Base-by-base conservation (phyloP, 2,888 invertebrate species). In the Microchrysa polita region DNA sequence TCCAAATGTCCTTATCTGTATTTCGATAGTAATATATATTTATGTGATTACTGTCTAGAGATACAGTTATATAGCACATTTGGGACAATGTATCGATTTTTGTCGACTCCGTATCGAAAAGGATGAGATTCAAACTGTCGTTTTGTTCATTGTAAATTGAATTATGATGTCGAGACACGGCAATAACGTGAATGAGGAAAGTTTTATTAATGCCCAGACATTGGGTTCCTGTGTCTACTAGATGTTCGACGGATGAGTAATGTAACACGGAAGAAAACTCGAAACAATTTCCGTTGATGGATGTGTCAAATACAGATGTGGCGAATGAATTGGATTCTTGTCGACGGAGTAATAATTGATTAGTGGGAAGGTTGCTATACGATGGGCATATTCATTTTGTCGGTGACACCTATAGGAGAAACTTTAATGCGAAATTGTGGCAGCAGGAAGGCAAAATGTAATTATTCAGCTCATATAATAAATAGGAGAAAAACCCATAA, bases 141-240 rank as follows among this genome's bases (percentile, higher is more conserved):
- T 59, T n/a, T n/a, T 59, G 27, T 59, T 59, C 22, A n/a, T 20
- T 59, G 59, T 14, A 23, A 59, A 59, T 59, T 59, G 59, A 59
- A 59, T 59, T 59, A 59, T 59, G 59, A 59, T 23, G 59, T 59
- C 59, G 59, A 59, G 59, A 59, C 59, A 23, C 23, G 18, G 20
- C 55, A 16, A 57, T 18, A 23, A 1, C n/a, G 22, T 27, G 27
- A 23, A 5, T 10, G 12, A n/a, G 16, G 48, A n/a, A 48, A 48
- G 48, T n/a, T 48, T n/a, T n/a, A 48, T 48, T 2, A 59, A n/a
- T 7, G 12, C 59, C 23, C n/a, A 59, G 23, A 48, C 48, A 48
- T 48, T 48, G 48, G 16, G 48, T 48, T 48, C 48, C 48, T 48
- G 48, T 48, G 48, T 48, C 48, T 48, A n/a, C 48, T n/a, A 12